Evolutionary conservation across 2,797 vertebrate species (phyloP).

Genomic region (Mergus octosetaceus): DNA sequence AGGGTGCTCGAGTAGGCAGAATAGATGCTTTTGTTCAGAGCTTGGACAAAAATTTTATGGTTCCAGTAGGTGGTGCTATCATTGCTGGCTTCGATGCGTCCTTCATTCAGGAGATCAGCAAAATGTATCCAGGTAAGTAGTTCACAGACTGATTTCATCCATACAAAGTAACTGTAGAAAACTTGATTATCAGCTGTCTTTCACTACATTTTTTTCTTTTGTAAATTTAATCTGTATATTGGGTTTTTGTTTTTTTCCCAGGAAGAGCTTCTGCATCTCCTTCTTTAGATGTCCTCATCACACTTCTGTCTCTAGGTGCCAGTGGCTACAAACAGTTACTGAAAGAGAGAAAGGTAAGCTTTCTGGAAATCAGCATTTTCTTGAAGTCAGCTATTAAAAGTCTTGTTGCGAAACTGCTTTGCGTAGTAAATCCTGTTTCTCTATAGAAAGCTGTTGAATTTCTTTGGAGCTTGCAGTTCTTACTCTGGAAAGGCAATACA

Average conservation of each 20-base stretch:
- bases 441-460: neutral
- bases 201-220: neutral
- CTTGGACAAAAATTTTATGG: constrained; percentile 99
- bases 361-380: neutral
- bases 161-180: constrained; percentile 36
- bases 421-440: neutral
- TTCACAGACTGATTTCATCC: constrained; percentile 14
- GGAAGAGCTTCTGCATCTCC: constrained; percentile 96
- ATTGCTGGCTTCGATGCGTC: constrained; percentile 93
- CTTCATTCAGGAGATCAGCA: constrained; percentile 94
- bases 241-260: constrained; percentile 44
- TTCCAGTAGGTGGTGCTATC: constrained; percentile 98
- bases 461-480: neutral
- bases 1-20: constrained; percentile 92
- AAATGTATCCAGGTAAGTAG: constrained; percentile 93
- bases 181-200: constrained; percentile 13
- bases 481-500: neutral
- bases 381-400: constrained; percentile 5
- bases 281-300: constrained; percentile 94
- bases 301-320: constrained; percentile 90
- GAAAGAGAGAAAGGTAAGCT: constrained; percentile 91
- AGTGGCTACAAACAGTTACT: constrained; percentile 91
- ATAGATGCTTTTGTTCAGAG: constrained; percentile 97
- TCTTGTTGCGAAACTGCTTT: neutral
- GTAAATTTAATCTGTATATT: neutral